Evolutionary conservation across 2,797 vertebrate species (phyloP), one percentile per base, ranked within the genome.

Genomic region (Octomys mimax): DNA sequence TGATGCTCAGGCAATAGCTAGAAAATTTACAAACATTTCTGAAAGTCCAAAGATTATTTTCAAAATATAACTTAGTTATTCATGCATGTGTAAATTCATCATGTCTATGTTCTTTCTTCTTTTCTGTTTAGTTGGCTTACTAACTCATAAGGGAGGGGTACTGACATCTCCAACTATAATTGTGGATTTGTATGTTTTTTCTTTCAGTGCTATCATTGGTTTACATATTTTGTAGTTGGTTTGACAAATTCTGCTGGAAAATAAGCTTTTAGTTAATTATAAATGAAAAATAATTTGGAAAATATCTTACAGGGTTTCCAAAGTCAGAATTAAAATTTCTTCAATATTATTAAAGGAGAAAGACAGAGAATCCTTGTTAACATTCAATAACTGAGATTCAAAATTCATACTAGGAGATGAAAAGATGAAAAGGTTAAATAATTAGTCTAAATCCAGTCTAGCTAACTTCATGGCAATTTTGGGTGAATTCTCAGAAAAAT

Each of bases 371-470:
- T 61, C 24, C 6, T 28, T 85, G 36, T 28, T 46, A 90, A 85
- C 22, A 70, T 86, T 93, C 93, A 96, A 79, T 95, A 54, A 92
- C 52, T n/a, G 77, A 87, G 49, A 96, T 88, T 96, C 21, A 82
- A 93, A 96, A 93, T 73, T 84, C 39, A 81, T 81, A 3, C 49
- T 80, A 61, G 87, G 46, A 57, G 42, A 89, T 86, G 31, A 87
- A 95, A 96, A 57, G 42, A 89, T 86, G 31, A 87, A 95, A 96
- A 94, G 64, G 21, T 59, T 49, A 90, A 36, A 90, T 46, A 93
- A 88, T 64, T 71, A 82, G n/a, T n/a, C 12, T 96, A 24, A 75
- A 14, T 89, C 62, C 61, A 80, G 52, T n/a, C 5, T 73, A 36
- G 9, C 16, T 88, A 78, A 93, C 16, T 75, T 18, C 6, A 22